Base-by-base conservation (phyloP, 2,888 invertebrate species). In the Tribolium freemani region DNA sequence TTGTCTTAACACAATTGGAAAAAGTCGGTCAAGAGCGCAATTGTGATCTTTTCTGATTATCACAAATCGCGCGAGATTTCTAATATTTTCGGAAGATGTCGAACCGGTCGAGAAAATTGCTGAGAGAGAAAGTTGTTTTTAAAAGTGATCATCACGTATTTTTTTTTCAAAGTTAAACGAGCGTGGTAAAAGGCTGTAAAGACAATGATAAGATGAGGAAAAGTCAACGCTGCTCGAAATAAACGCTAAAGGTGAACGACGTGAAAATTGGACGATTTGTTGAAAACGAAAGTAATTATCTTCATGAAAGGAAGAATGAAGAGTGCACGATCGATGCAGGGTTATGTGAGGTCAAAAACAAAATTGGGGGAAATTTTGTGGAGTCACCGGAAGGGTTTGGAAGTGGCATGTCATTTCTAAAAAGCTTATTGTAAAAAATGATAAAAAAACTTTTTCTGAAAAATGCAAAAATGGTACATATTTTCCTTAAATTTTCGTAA, bases 211-310 rank as follows among this genome's bases (percentile, higher is more conserved):
- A 38, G 38, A 38, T 38, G 6, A 38, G 38, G 38, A 38, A 38
- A 38, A 38, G 38, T 38, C 38, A 38, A 5, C 16, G 26, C 57
- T 57, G 26, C 57, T 57, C 13, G 57, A 57, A 57, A 57, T 57
- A 57, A 57, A 57, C 30, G 9, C 31, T 8, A 9, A 57, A 38
- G 38, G 38, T 11, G 11, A 16, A 38, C 6, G 10, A 6, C n/a
- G 11, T 16, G 38, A 57, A 38, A 57, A 26, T 26, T 57, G 57
- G 30, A 57, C 44, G 57, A 57, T 57, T n/a, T 11, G 57, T 57
- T 38, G 57, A 57, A 57, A 57, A 38, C 16, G 57, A 57, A 57
- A 57, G 57, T 57, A 13, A 57, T 57, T 57, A 26, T 26, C 53
- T 54, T 54, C 26, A 54, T 54, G 53, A 54, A 54, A 54, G 21